Conservation (phyloP, 2,113 vertebrate species). For the Hippocampus barbouri region DNA sequence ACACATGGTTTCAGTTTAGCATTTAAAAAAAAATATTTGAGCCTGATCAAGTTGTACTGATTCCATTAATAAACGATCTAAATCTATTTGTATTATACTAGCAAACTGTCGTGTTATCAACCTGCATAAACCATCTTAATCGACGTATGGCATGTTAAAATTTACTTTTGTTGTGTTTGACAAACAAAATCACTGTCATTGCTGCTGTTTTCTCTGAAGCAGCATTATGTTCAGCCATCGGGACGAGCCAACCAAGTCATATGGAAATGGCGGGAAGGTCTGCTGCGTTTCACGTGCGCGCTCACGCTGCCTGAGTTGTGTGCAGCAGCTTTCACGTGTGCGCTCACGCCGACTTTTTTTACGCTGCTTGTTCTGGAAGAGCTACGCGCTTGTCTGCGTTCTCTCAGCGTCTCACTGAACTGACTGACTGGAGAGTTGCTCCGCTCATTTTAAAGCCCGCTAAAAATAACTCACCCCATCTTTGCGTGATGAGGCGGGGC, state of each 20-base stretch:
- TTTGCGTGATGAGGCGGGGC: not conserved
- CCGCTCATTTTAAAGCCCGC: not conserved
- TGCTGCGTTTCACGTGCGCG: not conserved
- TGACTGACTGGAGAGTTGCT: not conserved
- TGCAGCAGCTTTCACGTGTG: not conserved
- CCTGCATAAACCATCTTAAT: not conserved
- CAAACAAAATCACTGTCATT: not conserved
- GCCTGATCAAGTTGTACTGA: too few relatives aligned
- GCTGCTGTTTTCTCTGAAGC: not conserved
- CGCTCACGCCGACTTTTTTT: not conserved
- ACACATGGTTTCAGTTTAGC: too few relatives aligned
- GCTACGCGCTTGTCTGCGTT: not conserved
- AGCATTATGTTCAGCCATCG: not conserved
- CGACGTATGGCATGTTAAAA: not conserved
- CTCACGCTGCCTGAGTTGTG: not conserved
- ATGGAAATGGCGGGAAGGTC: not conserved
- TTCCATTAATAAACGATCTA: not conserved
- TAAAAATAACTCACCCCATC: constrained; percentile 11
- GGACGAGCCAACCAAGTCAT: not conserved
- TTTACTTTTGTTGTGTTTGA: not conserved
- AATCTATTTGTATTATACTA: not conserved
- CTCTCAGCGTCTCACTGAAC: not conserved
- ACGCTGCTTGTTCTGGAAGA: not conserved
- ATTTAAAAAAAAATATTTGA: too few relatives aligned
- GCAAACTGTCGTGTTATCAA: not conserved